Percentiles rank a stretch among this genome's conserved stretches.
Conservation (phyloP, 2,888 invertebrate species). For the Norana najaformis region DNA sequence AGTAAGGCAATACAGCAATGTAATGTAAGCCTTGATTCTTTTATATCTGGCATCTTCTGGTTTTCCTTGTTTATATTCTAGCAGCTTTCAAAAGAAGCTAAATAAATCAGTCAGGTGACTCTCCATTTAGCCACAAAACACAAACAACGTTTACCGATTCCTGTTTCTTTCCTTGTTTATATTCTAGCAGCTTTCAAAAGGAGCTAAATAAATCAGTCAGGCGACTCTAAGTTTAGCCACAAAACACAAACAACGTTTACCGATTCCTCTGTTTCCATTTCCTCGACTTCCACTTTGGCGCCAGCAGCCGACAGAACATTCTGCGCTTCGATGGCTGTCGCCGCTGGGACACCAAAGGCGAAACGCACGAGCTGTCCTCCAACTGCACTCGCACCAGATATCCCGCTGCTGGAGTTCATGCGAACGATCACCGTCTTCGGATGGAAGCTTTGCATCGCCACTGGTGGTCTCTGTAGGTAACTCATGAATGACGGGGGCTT, state of each 20-base stretch:
- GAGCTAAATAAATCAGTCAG: background rate
- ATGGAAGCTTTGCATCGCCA: background rate
- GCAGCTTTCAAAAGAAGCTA: no score
- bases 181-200: no score
- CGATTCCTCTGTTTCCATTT: constrained; percentile 17
- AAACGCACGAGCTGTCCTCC: background rate
- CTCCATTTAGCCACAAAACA: background rate
- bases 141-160: background rate
- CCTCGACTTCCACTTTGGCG: background rate
- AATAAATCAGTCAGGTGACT: background rate
- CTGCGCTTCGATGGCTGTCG: constrained; percentile 8
- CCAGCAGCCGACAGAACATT: background rate
- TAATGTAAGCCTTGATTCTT: no score
- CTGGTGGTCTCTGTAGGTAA: background rate
- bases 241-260: background rate
- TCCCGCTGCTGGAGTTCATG: background rate
- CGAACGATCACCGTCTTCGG: constrained; percentile 18
- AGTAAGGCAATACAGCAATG: no score
- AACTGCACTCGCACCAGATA: background rate
- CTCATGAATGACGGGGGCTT: background rate
- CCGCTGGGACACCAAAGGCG: background rate
- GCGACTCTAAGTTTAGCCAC: no score
- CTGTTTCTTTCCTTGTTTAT: background rate
- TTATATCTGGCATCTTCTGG: no score
- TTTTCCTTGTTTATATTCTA: no score